Percentiles rank a stretch among this genome's conserved stretches.
Conservation (phyloP, 2,113 vertebrate species). For the Alligator mississippiensis region DNA sequence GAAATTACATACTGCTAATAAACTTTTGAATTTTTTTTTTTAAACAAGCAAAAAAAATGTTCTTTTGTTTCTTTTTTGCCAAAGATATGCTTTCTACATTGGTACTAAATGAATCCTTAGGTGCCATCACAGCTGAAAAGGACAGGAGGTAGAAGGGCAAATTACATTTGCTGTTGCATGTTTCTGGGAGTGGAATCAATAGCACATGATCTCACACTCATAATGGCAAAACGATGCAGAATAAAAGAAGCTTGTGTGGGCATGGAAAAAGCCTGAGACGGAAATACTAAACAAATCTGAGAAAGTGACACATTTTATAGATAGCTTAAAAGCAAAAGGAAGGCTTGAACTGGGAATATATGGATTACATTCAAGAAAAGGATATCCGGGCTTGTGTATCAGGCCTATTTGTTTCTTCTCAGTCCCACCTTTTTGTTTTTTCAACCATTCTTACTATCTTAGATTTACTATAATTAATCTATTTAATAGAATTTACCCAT, state of each 20-base stretch:
- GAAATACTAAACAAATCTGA: neutral
- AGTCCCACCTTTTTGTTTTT: neutral
- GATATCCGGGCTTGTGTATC: neutral
- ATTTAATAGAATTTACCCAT: neutral
- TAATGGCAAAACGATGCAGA: neutral
- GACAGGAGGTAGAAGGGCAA: slow-evolving; percentile 16
- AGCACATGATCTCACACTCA: neutral
- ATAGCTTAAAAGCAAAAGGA: neutral
- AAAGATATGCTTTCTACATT: slow-evolving; percentile 8
- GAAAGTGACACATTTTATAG: neutral
- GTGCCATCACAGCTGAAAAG: neutral
- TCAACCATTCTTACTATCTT: neutral
- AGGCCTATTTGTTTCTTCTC: neutral
- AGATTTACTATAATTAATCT: neutral
- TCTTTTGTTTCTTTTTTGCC: neutral
- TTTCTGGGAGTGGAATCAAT: slow-evolving; percentile 9
- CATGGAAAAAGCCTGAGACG: neutral
- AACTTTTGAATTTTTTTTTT: neutral
- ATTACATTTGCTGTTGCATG: neutral
- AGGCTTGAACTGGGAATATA: neutral
- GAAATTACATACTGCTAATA: neutral
- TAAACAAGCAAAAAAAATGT: neutral
- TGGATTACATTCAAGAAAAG: neutral
- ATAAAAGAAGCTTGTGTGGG: neutral
- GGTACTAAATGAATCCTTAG: neutral